phyloP scores from a whole-genome alignment of 23 tunicate genomes.

The Aplidium turbinatum region DNA sequence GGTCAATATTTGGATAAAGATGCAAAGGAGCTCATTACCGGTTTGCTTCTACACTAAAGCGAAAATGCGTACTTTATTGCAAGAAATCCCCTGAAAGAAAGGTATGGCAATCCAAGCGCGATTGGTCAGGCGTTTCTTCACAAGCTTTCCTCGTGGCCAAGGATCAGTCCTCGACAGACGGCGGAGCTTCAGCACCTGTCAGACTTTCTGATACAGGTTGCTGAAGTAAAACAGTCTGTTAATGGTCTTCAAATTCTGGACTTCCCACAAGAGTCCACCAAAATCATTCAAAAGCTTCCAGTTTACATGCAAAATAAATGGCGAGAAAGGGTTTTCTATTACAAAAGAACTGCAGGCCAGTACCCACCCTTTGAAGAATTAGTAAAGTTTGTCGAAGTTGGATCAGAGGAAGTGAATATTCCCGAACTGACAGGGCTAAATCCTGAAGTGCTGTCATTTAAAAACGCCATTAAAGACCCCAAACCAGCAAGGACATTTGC shows the following conservation, averaged over 20 bases:
- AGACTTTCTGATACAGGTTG: constrained; percentile 15
- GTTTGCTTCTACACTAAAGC: constrained; percentile 13
- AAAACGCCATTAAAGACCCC: not conserved
- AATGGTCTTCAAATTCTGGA: constrained; percentile 2
- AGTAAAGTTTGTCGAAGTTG: not conserved
- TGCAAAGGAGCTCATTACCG: not conserved
- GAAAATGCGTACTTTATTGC: constrained; percentile 29
- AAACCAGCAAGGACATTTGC: constrained; percentile 3
- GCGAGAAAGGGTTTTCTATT: constrained; percentile 1
- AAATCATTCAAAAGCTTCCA: constrained; percentile 10
- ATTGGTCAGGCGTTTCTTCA: constrained; percentile 9
- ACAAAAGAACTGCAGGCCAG: not conserved
- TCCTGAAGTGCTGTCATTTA: too few species aligned
- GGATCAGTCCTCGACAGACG: not conserved
- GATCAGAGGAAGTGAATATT: constrained; percentile 1
- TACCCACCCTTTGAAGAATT: constrained; percentile 17
- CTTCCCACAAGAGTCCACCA: not conserved
- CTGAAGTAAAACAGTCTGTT: not conserved
- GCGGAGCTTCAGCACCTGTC: not conserved
- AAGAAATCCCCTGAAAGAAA: constrained; percentile 6
- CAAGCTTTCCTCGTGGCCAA: constrained; percentile 5
- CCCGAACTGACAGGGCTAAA: not conserved
- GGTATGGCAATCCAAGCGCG: constrained; percentile 21
- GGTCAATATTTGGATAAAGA: constrained; percentile 24
- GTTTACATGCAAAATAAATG: not conserved